These are phyloP conservation scores for Chymomyza amoena DNA, from an alignment of 2,888 invertebrate genomes.

Conservation along the genomic window DNA sequence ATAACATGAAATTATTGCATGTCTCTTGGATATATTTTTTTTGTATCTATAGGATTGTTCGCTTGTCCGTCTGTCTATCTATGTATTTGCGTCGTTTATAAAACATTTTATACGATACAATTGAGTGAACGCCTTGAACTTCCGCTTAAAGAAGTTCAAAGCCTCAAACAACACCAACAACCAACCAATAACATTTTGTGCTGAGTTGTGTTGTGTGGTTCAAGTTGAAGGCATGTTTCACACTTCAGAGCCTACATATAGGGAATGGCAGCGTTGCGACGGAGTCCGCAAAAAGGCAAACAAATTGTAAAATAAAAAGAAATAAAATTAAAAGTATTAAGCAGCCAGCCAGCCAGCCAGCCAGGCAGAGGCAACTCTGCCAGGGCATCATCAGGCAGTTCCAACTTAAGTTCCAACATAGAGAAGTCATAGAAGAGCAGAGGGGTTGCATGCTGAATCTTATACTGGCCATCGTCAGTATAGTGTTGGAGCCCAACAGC, in stretches of 20 bases:
- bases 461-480: slow-evolving; percentile 2
- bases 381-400: background rate
- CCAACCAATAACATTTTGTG: slow-evolving; percentile 49
- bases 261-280: background rate
- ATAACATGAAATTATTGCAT: slow-evolving; percentile 45
- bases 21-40: background rate
- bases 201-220: slow-evolving; percentile 59
- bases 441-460: slow-evolving; percentile 26
- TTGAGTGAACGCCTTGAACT: slow-evolving; percentile 77
- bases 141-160: slow-evolving; percentile 71
- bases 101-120: slow-evolving; percentile 74
- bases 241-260: slow-evolving; percentile 66
- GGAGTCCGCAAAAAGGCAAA: slow-evolving; percentile 47
- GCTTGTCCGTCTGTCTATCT: slow-evolving; percentile 15
- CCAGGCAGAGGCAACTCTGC: background rate
- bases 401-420: slow-evolving; percentile 14
- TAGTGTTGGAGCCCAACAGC: background rate
- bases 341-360: slow-evolving; percentile 2
- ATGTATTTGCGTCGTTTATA: slow-evolving; percentile 45
- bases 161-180: slow-evolving; percentile 38
- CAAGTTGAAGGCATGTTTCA: slow-evolving; percentile 74
- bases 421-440: slow-evolving; percentile 40
- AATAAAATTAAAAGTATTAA: slow-evolving; percentile 2
- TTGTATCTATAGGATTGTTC: slow-evolving; percentile 1
- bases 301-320: slow-evolving; percentile 59